phyloP scores from a whole-genome alignment of 2,797 vertebrate species.

The Lepidocolaptes lacrymiger region DNA sequence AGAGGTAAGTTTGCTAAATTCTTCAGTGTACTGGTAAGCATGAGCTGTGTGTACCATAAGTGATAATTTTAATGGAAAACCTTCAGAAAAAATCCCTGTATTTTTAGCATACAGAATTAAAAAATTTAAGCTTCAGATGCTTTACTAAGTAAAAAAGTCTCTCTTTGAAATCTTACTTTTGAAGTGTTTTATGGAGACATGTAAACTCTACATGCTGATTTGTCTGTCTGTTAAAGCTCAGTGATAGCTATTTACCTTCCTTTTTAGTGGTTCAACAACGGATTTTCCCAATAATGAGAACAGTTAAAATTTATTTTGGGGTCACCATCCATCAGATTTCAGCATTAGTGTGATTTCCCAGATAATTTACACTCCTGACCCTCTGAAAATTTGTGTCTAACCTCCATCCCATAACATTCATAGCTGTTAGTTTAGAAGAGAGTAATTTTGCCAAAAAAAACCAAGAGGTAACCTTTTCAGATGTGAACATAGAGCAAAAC shows the following conservation, averaged over 20 bases:
- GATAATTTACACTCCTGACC: background rate
- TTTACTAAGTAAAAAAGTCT: background rate
- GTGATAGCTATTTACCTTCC: background rate
- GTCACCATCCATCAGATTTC: background rate
- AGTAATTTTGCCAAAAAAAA: background rate
- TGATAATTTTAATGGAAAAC: background rate
- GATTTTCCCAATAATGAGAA: background rate
- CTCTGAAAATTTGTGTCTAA: background rate
- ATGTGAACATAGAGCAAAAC: background rate
- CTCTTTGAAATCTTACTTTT: background rate
- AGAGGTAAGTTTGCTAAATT: conserved; percentile 81
- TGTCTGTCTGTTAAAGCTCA: background rate
- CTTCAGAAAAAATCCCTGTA: background rate
- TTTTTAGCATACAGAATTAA: background rate
- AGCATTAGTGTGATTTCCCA: background rate
- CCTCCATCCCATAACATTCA: background rate
- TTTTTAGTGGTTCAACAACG: background rate
- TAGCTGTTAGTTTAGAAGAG: background rate
- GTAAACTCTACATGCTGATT: background rate
- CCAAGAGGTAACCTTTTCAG: background rate
- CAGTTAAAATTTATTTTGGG: background rate
- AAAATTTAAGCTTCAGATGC: background rate
- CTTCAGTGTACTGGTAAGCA: background rate
- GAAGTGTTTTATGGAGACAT: background rate
- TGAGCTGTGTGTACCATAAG: background rate